Base-by-base conservation (phyloP, 2,113 vertebrate species). In the Oxyura jamaicensis region DNA sequence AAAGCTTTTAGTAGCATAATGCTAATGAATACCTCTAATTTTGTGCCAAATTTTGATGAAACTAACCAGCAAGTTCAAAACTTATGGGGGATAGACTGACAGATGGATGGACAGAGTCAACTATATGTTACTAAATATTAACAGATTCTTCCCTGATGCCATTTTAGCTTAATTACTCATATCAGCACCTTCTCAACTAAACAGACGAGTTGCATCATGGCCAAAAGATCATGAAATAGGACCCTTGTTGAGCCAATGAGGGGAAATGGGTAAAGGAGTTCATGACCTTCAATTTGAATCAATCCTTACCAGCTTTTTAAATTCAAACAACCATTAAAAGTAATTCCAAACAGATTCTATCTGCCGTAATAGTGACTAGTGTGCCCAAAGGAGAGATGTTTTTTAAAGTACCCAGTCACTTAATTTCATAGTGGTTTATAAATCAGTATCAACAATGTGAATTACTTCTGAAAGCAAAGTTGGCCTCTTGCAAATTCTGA, bases 311-410 rank as follows among this genome's bases (percentile, higher is more conserved):
- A 95, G 93, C 36, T 74, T 96, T 93, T 95, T 86, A 52, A 93
- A 96, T 95, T 96, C 92, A 94, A 95, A 48, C 69, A 90, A 82
- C 60, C 80, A 94, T 94, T 94, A 93, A 88, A 95, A 91, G 76
- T 93, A 94, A 96, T 95, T 94, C 90, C 85, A 93, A 94, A 94
- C 95, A 96, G 93, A 92, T 90, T 95, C 69, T 93, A 86, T 90
- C 79, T 78, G 63, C 78, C 78, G 85, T 46, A 94, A 73, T 13
- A 90, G 42, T 53, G 50, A 69, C 59, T 90, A 93, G 25, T 42
- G 50, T 71, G 73, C 46, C 79, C 59, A 91, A 36, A 23, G 42
- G 77, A 80, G 88, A 92, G 79, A 88, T 88, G 69, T 53, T 86
- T 86, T 90, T 83, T 90, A 84, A 94, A 83, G 48, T 44, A 48